Percentiles rank a stretch among this genome's conserved stretches.
phyloP scores from a whole-genome alignment of 1,140 invertebrate genomes.

The Cheumatopsyche charites region DNA sequence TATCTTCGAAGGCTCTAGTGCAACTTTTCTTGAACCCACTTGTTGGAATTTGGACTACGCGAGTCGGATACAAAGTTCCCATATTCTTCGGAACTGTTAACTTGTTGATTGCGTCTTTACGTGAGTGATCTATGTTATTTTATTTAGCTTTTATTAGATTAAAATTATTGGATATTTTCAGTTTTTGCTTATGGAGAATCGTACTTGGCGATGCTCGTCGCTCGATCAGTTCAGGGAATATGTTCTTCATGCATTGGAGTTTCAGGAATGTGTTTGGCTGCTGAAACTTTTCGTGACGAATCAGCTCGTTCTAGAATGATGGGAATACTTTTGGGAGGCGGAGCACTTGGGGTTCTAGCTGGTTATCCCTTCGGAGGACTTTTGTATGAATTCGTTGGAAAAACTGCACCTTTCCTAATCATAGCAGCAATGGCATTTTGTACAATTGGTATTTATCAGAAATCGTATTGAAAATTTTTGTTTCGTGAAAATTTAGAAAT shows the following conservation, averaged over 20 bases:
- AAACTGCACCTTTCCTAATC: conserved; percentile 74
- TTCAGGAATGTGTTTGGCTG: conserved; percentile 72
- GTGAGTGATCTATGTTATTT: conserved; percentile 63
- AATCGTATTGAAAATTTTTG: conserved; percentile 31
- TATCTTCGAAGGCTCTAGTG: conserved; percentile 86
- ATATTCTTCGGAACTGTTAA: conserved; percentile 82
- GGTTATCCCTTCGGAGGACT: conserved; percentile 82
- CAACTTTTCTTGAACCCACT: conserved; percentile 85
- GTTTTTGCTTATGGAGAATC: conserved; percentile 84
- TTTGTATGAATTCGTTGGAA: conserved; percentile 76
- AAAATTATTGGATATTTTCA: conserved; percentile 51
- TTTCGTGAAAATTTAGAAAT: background rate
- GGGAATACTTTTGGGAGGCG: conserved; percentile 80
- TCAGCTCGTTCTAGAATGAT: conserved; percentile 68
- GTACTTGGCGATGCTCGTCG: conserved; percentile 76
- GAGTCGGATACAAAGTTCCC: conserved; percentile 79
- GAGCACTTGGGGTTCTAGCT: conserved; percentile 77
- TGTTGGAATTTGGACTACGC: conserved; percentile 73
- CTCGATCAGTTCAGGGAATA: conserved; percentile 83
- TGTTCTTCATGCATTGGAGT: conserved; percentile 83
- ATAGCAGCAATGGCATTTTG: conserved; percentile 68
- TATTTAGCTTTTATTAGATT: conserved; percentile 9
- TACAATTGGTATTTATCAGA: conserved; percentile 58
- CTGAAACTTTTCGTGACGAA: conserved; percentile 64
- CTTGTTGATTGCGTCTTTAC: conserved; percentile 78